Evolutionary conservation across 2,888 invertebrate species (phyloP).

Genomic region (Nebria brevicollis): DNA sequence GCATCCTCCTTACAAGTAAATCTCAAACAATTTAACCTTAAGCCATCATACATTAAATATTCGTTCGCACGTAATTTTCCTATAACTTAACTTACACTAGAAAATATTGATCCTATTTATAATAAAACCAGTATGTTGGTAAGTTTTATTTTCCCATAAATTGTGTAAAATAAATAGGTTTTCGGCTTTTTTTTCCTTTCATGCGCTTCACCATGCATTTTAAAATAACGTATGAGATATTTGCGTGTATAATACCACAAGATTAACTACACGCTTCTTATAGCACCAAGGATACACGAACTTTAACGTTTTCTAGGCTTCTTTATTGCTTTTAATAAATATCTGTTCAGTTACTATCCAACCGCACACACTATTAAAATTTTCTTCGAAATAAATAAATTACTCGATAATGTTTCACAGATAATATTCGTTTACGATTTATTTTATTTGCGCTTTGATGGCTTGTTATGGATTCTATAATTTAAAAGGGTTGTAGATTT

Average conservation of each 20-base stretch:
- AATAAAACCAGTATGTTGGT: not conserved
- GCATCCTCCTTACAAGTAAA: not conserved
- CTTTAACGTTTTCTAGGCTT: slow-evolving; percentile 10
- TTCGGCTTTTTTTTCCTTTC: not conserved
- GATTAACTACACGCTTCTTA: slow-evolving; percentile 7
- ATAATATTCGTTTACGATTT: not conserved
- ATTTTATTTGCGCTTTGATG: not conserved
- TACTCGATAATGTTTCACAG: not conserved
- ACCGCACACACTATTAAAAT: not conserved
- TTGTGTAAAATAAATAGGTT: slow-evolving; percentile 7
- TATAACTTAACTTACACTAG: not conserved
- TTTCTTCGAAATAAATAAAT: slow-evolving; percentile 5
- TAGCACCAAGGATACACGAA: not conserved
- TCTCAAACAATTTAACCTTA: not conserved
- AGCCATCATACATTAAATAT: not conserved
- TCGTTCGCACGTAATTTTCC: not conserved
- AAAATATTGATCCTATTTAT: slow-evolving; percentile 1
- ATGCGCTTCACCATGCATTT: slow-evolving; percentile 5
- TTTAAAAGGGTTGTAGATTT: not conserved
- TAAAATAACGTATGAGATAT: slow-evolving; percentile 11
- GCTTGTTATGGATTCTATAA: not conserved
- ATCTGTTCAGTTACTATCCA: not conserved
- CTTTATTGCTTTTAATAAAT: slow-evolving; percentile 17
- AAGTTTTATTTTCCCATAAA: slow-evolving; percentile 5
- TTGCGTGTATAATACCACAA: not conserved